Evolutionary conservation across 2,888 invertebrate species (phyloP).

Genomic region (Brachynemurus nebulosus): DNA sequence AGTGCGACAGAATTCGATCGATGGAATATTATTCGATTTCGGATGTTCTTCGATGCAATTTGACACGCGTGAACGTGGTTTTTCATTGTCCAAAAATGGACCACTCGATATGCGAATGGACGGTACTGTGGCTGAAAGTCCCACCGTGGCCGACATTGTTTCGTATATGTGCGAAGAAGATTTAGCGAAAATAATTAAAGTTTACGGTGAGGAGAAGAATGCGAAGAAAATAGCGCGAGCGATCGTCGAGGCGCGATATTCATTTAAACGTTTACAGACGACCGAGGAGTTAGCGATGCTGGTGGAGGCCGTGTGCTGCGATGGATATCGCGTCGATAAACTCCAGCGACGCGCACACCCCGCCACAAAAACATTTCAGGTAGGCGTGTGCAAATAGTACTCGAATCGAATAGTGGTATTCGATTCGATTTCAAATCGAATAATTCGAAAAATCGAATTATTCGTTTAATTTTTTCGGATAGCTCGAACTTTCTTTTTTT

Average conservation of each 20-base stretch:
- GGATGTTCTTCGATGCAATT: constrained; percentile 96
- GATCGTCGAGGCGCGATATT: constrained; percentile 68
- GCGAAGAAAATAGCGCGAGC: constrained; percentile 77
- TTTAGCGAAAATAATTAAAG: constrained; percentile 69
- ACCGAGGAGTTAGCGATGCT: constrained; percentile 68
- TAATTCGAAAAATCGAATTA: too few species aligned
- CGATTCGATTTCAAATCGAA: too few species aligned
- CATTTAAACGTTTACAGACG: constrained; percentile 60
- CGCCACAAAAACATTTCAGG: constrained; percentile 89
- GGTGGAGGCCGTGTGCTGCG: constrained; percentile 46
- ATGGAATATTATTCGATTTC: constrained; percentile 83
- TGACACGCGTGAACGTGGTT: constrained; percentile 68
- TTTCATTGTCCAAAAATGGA: constrained; percentile 71
- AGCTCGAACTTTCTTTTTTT: too few species aligned
- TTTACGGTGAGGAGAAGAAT: constrained; percentile 83
- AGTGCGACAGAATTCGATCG: constrained; percentile 52
- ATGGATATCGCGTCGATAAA: constrained; percentile 49
- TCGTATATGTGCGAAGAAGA: constrained; percentile 64
- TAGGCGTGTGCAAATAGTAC: too few species aligned
- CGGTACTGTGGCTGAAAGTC: constrained; percentile 50
- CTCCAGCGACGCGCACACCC: constrained; percentile 60
- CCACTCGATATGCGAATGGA: constrained; percentile 96
- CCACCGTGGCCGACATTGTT: constrained; percentile 79
- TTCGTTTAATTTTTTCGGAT: too few species aligned
- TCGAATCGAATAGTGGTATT: too few species aligned